These are phyloP conservation scores for Naja naja DNA, from an alignment of 2,113 vertebrate genomes.

Conservation along the genomic window DNA sequence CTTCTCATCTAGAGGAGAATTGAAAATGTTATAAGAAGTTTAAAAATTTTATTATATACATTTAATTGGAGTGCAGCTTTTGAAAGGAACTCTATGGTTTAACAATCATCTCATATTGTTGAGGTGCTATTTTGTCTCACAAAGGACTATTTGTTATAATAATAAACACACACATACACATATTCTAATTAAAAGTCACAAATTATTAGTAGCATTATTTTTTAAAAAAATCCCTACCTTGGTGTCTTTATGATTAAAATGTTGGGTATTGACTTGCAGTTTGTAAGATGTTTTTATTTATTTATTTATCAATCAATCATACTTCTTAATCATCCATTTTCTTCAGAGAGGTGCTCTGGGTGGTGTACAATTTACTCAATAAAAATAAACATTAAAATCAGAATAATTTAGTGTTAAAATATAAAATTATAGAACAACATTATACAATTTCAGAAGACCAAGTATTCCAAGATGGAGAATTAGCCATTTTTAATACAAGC, in stretches of 20 bases:
- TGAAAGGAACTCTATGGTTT: not conserved
- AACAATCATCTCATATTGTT: not conserved
- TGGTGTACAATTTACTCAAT: not conserved
- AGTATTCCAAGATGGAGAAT: not conserved
- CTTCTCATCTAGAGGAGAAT: not conserved
- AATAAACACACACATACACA: not conserved
- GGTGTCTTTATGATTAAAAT: not conserved
- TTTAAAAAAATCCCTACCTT: not conserved
- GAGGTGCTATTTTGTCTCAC: not conserved
- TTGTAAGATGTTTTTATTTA: not conserved
- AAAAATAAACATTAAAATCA: not conserved
- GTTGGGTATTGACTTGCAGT: not conserved
- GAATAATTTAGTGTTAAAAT: not conserved
- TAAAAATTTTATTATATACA: not conserved
- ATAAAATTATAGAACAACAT: not conserved
- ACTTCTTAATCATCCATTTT: not conserved
- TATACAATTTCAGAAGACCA: not conserved
- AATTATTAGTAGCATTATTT: not conserved
- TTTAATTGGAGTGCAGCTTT: not conserved
- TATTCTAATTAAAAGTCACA: not conserved
- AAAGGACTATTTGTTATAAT: not conserved
- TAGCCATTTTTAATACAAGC: not conserved
- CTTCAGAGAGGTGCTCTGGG: not conserved
- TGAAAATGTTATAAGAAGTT: not conserved
- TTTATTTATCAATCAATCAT: too few species aligned